These are phyloP conservation scores for Sciurus niger DNA, from an alignment of 2,113 vertebrate species.

Conservation along the genomic window DNA sequence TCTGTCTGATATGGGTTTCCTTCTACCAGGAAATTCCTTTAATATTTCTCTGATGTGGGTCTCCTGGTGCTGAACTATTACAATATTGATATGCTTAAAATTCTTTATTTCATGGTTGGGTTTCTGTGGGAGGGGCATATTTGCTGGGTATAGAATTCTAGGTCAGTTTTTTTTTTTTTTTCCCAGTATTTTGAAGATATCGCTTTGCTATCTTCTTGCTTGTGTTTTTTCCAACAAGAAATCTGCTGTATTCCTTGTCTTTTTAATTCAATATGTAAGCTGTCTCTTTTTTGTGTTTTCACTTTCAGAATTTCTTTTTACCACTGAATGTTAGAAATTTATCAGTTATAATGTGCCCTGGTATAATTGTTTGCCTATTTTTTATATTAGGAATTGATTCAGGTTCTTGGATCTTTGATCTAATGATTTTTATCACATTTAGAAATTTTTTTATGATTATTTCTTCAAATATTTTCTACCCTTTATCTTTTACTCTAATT, in stretches of 20 bases:
- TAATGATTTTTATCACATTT: neutral
- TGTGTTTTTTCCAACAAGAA: neutral
- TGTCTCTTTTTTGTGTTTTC: neutral
- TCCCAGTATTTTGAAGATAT: neutral
- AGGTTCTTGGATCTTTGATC: neutral
- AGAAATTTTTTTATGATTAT: neutral
- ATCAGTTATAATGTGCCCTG: neutral
- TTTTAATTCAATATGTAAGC: neutral
- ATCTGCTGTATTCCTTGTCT: neutral
- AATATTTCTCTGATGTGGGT: neutral
- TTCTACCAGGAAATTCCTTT: neutral
- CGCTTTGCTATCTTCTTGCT: neutral
- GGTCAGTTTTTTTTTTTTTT: neutral
- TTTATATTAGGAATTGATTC: neutral
- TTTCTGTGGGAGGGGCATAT: neutral
- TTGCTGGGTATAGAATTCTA: slow-evolving; percentile 1
- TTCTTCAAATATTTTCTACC: neutral
- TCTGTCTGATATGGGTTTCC: neutral
- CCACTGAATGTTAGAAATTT: neutral
- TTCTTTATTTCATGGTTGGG: neutral
- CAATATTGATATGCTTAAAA: neutral
- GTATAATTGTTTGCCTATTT: neutral
- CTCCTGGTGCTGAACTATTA: neutral
- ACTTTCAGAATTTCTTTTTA: neutral
- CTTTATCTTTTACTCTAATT: neutral